Evolutionary conservation across 2,797 vertebrate species (phyloP), one percentile per base, ranked within the genome.

Genomic region (Alcedo atthis): DNA sequence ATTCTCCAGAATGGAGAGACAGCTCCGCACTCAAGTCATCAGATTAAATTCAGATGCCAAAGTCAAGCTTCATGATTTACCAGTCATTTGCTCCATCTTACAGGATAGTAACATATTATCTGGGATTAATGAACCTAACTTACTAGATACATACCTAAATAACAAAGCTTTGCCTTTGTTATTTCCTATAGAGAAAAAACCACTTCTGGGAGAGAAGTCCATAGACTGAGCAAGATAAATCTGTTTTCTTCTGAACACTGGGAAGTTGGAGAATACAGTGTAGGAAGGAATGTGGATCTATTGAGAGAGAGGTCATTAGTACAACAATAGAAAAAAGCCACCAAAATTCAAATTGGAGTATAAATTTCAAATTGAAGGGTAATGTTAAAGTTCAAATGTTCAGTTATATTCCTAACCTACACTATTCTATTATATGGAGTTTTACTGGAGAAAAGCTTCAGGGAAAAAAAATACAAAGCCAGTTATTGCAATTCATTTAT

Each of bases 211-310:
- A 20, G 99, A 99, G 97, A 99, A 99, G 96, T 98, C 98, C 90
- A 99, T 95, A 70, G 98, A 98, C 5, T 97, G 97, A 37, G 97
- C 57, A 10, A 97, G 97, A 87, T 98, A 97, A 48, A 98, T 89
- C 3, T 88, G 45, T 96, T 98, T 99, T 86, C 89, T 98, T 81
- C 97, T 98, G 15, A 97, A 93, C 12, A 98, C 87, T 0, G 99
- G 99, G 84, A 99, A 99, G 97, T 99, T 99, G 51, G 99, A 98
- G 97, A 99, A 99, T 13, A 99, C 98, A 1, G 97, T 98, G 81
- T 98, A 98, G 22, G 98, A 99, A 82, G 98, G 98, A 89, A 99
- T 97, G 83, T 99, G 99, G 15, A 99, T 97, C 99, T 99, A 90
- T 51, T 75, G 73, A 77, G 40, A 81, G 83, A 95, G 0, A 55